Percentiles rank a stretch among this genome's conserved stretches.
Evolutionary conservation across 2,888 invertebrate species (phyloP).

Genomic region (Lasius fuliginosus): DNA sequence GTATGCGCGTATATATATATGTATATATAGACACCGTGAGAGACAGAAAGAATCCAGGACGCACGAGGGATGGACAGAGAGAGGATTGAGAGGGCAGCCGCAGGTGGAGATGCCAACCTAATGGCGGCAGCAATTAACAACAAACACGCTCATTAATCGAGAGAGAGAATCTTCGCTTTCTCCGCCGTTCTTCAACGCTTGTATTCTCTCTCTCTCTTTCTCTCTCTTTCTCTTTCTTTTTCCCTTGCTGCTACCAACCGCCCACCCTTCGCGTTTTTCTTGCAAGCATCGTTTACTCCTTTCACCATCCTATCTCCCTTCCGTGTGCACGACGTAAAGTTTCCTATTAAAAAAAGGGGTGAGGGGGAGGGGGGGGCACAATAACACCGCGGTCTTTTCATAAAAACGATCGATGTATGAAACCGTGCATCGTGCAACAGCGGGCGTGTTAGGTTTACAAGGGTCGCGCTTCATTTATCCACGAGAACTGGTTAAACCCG

Average conservation of each 20-base stretch:
- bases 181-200: constrained; percentile 43
- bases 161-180: constrained; percentile 76
- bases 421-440: constrained; percentile 19
- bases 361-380: constrained; percentile 71
- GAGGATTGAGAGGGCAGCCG: constrained; percentile 48
- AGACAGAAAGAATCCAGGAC: constrained; percentile 58
- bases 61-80: constrained; percentile 22
- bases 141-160: constrained; percentile 86
- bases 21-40: background rate
- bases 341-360: constrained; percentile 76
- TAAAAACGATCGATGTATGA: constrained; percentile 67
- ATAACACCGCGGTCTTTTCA: constrained; percentile 76
- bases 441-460: constrained; percentile 62
- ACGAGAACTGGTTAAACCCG: constrained; percentile 32
- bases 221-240: constrained; percentile 46
- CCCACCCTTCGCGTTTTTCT: constrained; percentile 57
- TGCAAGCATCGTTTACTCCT: constrained; percentile 73
- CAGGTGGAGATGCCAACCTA: constrained; percentile 84
- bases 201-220: constrained; percentile 62
- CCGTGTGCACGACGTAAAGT: constrained; percentile 67
- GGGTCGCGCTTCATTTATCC: constrained; percentile 66
- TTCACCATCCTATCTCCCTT: constrained; percentile 71
- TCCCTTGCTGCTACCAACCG: constrained; percentile 57
- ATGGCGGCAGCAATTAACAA: constrained; percentile 86
- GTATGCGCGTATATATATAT: background rate